Base-by-base conservation (phyloP, 1,140 invertebrate species). In the Drosophila bocqueti region DNA sequence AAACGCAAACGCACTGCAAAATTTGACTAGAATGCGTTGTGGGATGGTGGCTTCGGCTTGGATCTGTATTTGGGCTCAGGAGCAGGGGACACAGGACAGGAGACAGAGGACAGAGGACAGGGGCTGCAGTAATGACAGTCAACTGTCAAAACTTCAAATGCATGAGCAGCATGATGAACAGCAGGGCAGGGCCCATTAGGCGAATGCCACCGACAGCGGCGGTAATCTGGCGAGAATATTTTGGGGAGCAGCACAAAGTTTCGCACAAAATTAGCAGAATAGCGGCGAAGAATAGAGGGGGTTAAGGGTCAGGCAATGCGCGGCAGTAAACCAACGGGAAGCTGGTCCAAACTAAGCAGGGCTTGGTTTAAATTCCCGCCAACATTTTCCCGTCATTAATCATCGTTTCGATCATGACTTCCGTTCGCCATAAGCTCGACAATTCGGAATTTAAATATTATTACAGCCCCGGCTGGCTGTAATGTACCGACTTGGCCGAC, bases 61-160 rank as follows among this genome's bases (percentile, higher is more conserved):
- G 6, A 61, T 26, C 58, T 65, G 31, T 21, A n/a, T 43, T 21
- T 38, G 59, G 26, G 52, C 52, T 31, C 24, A 15, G 52, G 54
- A 55, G 10, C 34, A 24, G 54, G 15, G 54, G 4, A 36, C 50
- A 21, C 10, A 16, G 50, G 16, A 11, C 26, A n/a, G 18, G n/a
- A 24, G 21, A 24, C 21, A 24, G 21, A 2, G n/a, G n/a, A 43
- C 16, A 42, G 4, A 34, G 31, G 31, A 43, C 42, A 43, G 43
- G 50, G 29, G 43, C 36, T 57, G 38, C 46, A 64, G 67, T 87
- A 87, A 87, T 87, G 85, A 87, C 84, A 87, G 84, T 84, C 80
- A 89, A 89, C 84, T 87, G 84, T 87, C 84, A 84, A 87, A 87
- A 87, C 84, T 87, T 84, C 69, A 74, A 81, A 73, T 87, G 83